Percentiles rank a stretch among this genome's conserved stretches.
Conservation (phyloP, 2,888 invertebrate species). For the Tethea ocularis region DNA sequence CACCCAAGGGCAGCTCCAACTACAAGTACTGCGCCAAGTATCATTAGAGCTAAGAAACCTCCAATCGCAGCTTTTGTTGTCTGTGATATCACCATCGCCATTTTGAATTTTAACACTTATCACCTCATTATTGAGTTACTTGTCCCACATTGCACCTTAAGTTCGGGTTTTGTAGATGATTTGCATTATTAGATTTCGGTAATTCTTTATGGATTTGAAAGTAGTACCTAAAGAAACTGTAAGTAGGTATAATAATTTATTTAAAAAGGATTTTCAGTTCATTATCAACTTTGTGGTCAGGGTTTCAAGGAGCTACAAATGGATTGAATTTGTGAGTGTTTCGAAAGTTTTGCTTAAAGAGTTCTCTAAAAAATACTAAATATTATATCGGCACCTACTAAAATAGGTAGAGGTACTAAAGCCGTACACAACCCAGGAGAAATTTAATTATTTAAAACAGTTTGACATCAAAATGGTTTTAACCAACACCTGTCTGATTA, state of each 20-base stretch:
- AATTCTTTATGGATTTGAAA: background rate
- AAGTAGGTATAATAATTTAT: too few relatives aligned
- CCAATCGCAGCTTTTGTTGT: conserved; percentile 79
- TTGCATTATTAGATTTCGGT: background rate
- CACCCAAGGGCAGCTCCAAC: conserved; percentile 77
- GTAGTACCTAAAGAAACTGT: too few relatives aligned
- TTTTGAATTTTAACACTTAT: conserved; percentile 59
- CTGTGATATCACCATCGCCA: conserved; percentile 82
- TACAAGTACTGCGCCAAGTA: conserved; percentile 73
- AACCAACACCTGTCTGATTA: conserved; percentile 24
- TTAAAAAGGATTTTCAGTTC: too few relatives aligned
- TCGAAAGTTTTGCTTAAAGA: too few relatives aligned
- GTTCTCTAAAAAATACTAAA: too few relatives aligned
- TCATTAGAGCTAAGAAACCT: conserved; percentile 75
- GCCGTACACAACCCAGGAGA: too few relatives aligned
- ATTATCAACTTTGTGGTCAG: too few relatives aligned
- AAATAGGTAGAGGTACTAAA: too few relatives aligned
- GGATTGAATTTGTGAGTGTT: too few relatives aligned
- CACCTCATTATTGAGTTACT: conserved; percentile 55
- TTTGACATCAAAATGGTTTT: conserved; percentile 15
- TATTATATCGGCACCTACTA: too few relatives aligned
- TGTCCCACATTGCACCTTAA: conserved; percentile 19
- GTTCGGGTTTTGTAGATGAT: conserved; percentile 21
- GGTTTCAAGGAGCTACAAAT: too few relatives aligned
- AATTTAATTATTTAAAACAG: conserved; percentile 9